These are phyloP conservation scores for Romanogobio albipinnatus DNA, from an alignment of 2,113 vertebrate species.

Conservation along the genomic window DNA sequence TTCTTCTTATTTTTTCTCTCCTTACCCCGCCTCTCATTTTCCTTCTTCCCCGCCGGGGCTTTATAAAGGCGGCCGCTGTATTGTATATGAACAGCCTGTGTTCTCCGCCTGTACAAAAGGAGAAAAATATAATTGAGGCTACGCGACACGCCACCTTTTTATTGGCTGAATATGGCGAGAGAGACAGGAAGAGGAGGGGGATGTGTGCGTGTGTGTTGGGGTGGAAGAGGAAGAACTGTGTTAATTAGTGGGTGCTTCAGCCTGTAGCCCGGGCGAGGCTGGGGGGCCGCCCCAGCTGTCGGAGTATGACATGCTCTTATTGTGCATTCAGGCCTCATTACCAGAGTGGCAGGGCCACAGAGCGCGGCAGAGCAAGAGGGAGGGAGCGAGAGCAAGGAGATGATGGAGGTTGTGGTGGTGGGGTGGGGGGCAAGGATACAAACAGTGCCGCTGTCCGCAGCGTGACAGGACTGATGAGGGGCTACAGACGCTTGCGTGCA, in stretches of 20 bases:
- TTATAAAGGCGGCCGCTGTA: constrained; percentile 52
- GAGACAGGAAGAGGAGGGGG: constrained; percentile 53
- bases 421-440: constrained; percentile 70
- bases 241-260: constrained; percentile 84
- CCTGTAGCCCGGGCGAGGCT: constrained; percentile 74
- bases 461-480: constrained; percentile 81
- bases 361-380: constrained; percentile 27
- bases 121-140: constrained; percentile 59
- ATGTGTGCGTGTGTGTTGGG: constrained; percentile 41
- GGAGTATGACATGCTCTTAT: constrained; percentile 80
- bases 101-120: constrained; percentile 54
- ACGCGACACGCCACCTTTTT: constrained; percentile 51
- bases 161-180: constrained; percentile 59
- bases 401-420: constrained; percentile 33
- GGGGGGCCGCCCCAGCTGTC: constrained; percentile 80
- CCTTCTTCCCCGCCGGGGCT: constrained; percentile 19
- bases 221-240: constrained; percentile 76
- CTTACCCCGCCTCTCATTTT: constrained; percentile 4
- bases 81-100: constrained; percentile 53
- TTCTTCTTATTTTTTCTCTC: constrained; percentile 35
- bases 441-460: constrained; percentile 74
- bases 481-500: constrained; percentile 68
- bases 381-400: constrained; percentile 35
- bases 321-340: constrained; percentile 83
- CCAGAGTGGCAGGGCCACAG: constrained; percentile 64